phyloP scores from a whole-genome alignment of 2,888 invertebrate genomes.

The Oeneis ivallda region DNA sequence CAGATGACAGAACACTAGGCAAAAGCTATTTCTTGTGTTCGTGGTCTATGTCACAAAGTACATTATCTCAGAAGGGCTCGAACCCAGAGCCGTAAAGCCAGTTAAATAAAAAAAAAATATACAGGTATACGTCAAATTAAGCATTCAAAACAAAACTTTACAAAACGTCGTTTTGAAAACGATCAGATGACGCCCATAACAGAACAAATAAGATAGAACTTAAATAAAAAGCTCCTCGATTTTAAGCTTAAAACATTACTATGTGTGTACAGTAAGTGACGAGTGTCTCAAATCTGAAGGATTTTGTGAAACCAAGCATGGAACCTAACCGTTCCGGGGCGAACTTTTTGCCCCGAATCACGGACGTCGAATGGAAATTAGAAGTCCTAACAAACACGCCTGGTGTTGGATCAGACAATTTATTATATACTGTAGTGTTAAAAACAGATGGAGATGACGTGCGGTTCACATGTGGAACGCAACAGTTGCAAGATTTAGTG shows the following conservation, averaged over 20 bases:
- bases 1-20: too few relatives aligned
- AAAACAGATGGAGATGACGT: conserved; percentile 75
- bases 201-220: background rate
- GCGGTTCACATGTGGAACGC: conserved; percentile 83
- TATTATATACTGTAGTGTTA: conserved; percentile 69
- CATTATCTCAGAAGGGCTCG: too few relatives aligned
- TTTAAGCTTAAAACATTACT: background rate
- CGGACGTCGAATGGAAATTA: conserved; percentile 83
- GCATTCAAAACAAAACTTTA: too few relatives aligned
- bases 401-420: conserved; percentile 67
- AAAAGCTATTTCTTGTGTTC: too few relatives aligned
- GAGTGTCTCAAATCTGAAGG: background rate
- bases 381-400: conserved; percentile 75
- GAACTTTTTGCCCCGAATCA: conserved; percentile 74
- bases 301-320: conserved; percentile 28
- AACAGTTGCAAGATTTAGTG: conserved; percentile 85
- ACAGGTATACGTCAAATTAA: too few relatives aligned
- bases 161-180: too few relatives aligned
- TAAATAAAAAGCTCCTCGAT: background rate
- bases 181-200: too few relatives aligned
- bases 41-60: too few relatives aligned
- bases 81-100: too few relatives aligned
- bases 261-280: background rate
- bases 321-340: conserved; percentile 27
- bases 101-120: too few relatives aligned